Base-by-base conservation (phyloP, 1,140 invertebrate genomes). In the Musca domestica region DNA sequence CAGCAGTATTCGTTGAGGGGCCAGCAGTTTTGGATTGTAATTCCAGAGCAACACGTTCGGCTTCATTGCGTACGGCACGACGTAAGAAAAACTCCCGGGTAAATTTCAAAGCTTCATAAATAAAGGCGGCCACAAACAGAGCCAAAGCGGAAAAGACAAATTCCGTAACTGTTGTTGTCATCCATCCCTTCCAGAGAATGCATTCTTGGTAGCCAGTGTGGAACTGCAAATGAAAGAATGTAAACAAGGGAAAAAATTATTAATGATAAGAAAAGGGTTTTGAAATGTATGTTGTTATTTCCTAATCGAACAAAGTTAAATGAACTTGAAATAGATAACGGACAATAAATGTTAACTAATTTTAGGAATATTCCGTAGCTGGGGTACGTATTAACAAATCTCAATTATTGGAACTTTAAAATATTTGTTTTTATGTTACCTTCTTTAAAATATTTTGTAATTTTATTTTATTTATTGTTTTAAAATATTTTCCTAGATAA, bases 111-210 rank as follows among this genome's bases (percentile, higher is more conserved):
- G 73, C 69, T 63, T 81, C 79, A 56, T 81, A 81, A 12, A 76
- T 61, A 34, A 81, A 77, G 52, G 76, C 54, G 17, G 77, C 47
- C 7, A 74, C 61, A 41, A 77, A 78, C 15, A 79, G 64, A 22
- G 75, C 77, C 1, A 81, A 48, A 51, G 71, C 71, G 14, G 79
- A 80, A 9, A 77, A 65, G 1, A 73, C 74, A 58, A 81, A 81
- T 34, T 79, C 75, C 30, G 70, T 47, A 22, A 79, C 72, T 2
- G 78, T 81, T 0, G 67, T 46, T 10, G 78, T 74, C 17, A 74
- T 71, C 93, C 94, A 95, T 7, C 85, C 85, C 46, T 89, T 85
- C 85, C 95, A 95, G n/a, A 95, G 84, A 71, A 94, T 89, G 19
- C 87, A 86, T 74, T 92, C 90, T 48, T 85, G 84, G 56, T 87